Evolutionary conservation across 2,888 invertebrate genomes (phyloP), one percentile per base, ranked within the genome.

Genomic region (Autographa gamma): DNA sequence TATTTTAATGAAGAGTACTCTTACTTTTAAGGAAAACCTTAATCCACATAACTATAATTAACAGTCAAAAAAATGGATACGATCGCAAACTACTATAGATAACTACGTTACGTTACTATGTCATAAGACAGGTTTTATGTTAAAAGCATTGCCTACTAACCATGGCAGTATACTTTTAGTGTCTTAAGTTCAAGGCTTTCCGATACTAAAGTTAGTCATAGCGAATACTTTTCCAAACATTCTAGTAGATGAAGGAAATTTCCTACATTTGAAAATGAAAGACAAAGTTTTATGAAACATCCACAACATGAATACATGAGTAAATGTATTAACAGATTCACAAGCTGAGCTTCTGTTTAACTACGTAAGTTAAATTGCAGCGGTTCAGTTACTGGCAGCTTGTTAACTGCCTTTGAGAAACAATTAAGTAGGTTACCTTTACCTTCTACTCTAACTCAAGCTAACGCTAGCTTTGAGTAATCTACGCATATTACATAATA

Each of bases 391-490:
- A 25, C 34, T 41, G 31, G 2, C n/a, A 34, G 64, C 14, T 60
- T 41, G 43, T 77, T 64, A 65, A 13, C 65, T 60, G 62, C 79
- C 59, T 76, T 75, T 69, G 74, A 43, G 43, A 18, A 58, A 52
- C 48, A 41, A 38, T 69, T 60, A 68, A 74, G 56, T 69, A 65
- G 48, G 25, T 79, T 31, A 69, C 56, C 60, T 14, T 60, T 68
- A 59, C 65, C 59, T 60, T 16, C 31, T 48, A 43, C 38, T 67
- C 58, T 16, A 18, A 62, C 41, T 19, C 32, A 18, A n/a, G 18
- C 9, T 9, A 63, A n/a, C 52, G 13, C 14, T 48, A 52, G 48
- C 48, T 48, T 48, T 48, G n/a, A 48, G 48, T 48, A 7, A 79
- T 56, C 38, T 38, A 11, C 0, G 11, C 11, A 11, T 25, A 38